Evolutionary conservation across 2,113 vertebrate species (phyloP).

Genomic region (Cochlearius cochlearius): DNA sequence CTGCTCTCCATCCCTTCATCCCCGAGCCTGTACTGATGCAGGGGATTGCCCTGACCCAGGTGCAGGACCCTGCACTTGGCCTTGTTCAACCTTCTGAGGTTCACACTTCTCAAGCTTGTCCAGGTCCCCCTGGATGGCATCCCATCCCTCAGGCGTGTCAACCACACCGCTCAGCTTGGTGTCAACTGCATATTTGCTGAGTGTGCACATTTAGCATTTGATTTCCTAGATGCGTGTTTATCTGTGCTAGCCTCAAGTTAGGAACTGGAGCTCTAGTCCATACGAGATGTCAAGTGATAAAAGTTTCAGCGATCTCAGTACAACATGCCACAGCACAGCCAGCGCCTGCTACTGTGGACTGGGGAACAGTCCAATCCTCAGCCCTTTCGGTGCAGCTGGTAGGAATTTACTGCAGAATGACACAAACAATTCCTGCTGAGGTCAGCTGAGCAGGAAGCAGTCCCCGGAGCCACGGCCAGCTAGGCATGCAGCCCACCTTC

Average conservation of each 20-base stretch:
- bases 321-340: background rate
- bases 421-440: background rate
- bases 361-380: background rate
- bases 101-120: too few relatives aligned
- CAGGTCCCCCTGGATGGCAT: too few relatives aligned
- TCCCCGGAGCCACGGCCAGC: background rate
- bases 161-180: too few relatives aligned
- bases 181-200: too few relatives aligned
- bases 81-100: too few relatives aligned
- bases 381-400: background rate
- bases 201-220: background rate
- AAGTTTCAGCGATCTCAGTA: too few relatives aligned
- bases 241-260: background rate
- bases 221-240: background rate
- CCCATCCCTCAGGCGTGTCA: too few relatives aligned
- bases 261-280: background rate
- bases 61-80: too few relatives aligned
- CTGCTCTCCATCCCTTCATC: too few relatives aligned
- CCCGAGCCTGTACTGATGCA: too few relatives aligned
- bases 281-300: background rate
- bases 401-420: background rate
- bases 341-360: background rate
- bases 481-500: accelerated
- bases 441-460: background rate
- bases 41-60: too few relatives aligned